phyloP scores from a whole-genome alignment of 2,888 invertebrate species.

The Cancer borealis region DNA sequence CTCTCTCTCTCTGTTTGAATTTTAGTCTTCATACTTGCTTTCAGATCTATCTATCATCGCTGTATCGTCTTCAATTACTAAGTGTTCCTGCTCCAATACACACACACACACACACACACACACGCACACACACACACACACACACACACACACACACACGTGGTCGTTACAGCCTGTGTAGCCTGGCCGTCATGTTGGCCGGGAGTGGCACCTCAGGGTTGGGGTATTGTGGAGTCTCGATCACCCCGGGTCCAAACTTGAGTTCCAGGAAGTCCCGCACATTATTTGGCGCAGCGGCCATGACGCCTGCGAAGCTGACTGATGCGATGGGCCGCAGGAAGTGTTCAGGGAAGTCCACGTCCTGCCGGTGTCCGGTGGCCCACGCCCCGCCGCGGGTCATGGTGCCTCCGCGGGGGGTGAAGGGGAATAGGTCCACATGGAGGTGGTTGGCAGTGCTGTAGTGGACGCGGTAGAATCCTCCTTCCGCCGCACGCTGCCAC shows the following conservation, averaged over 20 bases:
- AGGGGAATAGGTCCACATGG: conserved; percentile 90
- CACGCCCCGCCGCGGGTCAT: conserved; percentile 91
- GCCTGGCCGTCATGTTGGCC: conserved; percentile 56
- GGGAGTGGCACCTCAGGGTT: conserved; percentile 79
- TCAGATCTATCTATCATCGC: too few relatives aligned
- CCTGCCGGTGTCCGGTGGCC: conserved; percentile 88
- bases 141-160: conserved; percentile 27
- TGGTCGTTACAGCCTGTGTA: conserved; percentile 41
- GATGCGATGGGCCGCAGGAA: conserved; percentile 92
- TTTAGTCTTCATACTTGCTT: too few relatives aligned
- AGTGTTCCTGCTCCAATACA: neutral
- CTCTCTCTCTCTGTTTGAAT: neutral
- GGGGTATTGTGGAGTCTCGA: conserved; percentile 85
- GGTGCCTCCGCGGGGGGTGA: conserved; percentile 88
- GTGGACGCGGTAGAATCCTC: conserved; percentile 92
- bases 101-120: neutral
- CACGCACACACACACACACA: neutral
- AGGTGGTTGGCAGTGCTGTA: conserved; percentile 88
- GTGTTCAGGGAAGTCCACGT: conserved; percentile 91
- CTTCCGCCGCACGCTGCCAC: conserved; percentile 94
- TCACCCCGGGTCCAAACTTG: conserved; percentile 85
- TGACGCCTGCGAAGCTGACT: conserved; percentile 89
- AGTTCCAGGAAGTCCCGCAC: conserved; percentile 91
- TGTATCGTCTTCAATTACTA: too few relatives aligned
- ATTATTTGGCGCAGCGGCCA: conserved; percentile 93